These are phyloP conservation scores for Odontocerum albicorne DNA, from an alignment of 2,888 invertebrate genomes.

Conservation along the genomic window DNA sequence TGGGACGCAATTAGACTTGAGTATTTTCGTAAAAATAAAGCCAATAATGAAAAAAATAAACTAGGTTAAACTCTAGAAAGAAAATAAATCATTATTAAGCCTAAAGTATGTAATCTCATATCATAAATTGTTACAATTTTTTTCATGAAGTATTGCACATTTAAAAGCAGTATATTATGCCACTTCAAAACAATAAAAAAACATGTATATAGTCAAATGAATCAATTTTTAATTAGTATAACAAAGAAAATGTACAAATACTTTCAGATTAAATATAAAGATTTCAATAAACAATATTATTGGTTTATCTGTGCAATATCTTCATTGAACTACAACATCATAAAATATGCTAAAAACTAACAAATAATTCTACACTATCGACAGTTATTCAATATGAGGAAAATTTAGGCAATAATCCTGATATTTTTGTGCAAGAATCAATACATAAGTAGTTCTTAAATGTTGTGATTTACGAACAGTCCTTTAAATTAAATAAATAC, in stretches of 20 bases:
- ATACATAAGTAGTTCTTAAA: too few relatives aligned
- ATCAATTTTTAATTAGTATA: constrained; percentile 4
- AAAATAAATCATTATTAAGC: constrained; percentile 1
- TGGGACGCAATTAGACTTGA: constrained; percentile 37
- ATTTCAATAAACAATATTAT: constrained; percentile 4
- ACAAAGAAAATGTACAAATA: constrained; percentile 7
- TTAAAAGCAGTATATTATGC: background rate
- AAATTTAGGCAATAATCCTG: constrained; percentile 20
- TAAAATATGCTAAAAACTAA: constrained; percentile 35
- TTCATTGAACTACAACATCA: constrained; percentile 22
- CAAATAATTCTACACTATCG: constrained; percentile 30
- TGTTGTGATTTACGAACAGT: too few relatives aligned
- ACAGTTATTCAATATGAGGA: constrained; percentile 27
- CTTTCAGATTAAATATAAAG: too few relatives aligned
- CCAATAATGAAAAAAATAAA: too few relatives aligned
- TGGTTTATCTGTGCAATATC: constrained; percentile 8
- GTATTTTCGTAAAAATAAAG: constrained; percentile 19
- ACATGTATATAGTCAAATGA: background rate
- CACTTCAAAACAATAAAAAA: background rate
- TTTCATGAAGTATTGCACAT: constrained; percentile 3
- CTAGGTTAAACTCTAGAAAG: too few relatives aligned
- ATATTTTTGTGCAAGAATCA: constrained; percentile 4
- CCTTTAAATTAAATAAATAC: too few relatives aligned
- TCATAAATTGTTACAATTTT: too few relatives aligned
- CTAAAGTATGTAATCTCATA: too few relatives aligned